Evolutionary conservation across 2,113 vertebrate genomes (phyloP), one percentile per base, ranked within the genome.

Genomic region (Chloroceryle aenea): DNA sequence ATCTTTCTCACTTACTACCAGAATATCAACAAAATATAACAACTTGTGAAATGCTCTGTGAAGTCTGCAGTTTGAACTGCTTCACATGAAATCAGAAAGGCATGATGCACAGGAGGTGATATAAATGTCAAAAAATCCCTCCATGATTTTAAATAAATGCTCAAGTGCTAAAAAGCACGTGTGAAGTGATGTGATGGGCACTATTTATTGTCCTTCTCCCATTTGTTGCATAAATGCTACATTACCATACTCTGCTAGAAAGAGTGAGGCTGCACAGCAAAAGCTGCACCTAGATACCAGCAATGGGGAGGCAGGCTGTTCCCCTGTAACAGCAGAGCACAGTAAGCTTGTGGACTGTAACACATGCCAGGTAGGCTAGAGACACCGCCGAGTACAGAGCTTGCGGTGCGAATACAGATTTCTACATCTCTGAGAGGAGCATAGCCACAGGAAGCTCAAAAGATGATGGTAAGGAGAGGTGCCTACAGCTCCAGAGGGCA

Each of bases 321-420:
- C 9, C 47, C 27, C 32, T 12, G 17, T 3, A 1, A 61, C 3
- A 1, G 7, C 53, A 4, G 17, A 72, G 15, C 36, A 42, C 14
- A 42, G 40, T 20, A 13, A 78, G 59, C 18, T 14, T 52, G n/a
- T 15, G 20, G 25, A 13, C 36, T 15, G 16, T 22, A 32, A 73
- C 21, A 42, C 0, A 0, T 36, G 11, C 47, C 53, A 52, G n/a
- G 21, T 26, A 52, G 11, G 10, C 80, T 50, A 50, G 42, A 53
- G 18, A 26, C 7, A 22, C 29, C 12, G 30, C 25, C 26, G 25
- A 63, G 43, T 36, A 15, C 36, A 52, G 42, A 63, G 17, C 19
- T 43, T 43, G 17, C 55, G 18, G 23, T 7, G 25, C 25, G 62
- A 55, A 34, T 32, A 38, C 6, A 21, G 27, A 62, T 66, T 62